phyloP scores from a whole-genome alignment of 2,113 vertebrate species.

The Pseudonaja textilis region DNA sequence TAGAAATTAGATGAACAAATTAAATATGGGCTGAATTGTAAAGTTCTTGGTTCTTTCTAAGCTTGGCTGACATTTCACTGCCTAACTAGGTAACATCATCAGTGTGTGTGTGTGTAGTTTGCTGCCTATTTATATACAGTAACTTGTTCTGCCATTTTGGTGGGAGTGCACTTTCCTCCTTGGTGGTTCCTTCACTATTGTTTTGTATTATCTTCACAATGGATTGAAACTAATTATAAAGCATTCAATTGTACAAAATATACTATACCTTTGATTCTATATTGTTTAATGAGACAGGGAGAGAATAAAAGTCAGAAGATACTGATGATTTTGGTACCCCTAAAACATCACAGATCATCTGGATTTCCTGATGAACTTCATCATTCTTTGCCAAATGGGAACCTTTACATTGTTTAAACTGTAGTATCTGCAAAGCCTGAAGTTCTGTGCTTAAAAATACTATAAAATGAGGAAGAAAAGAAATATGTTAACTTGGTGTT shows the following conservation, averaged over 20 bases:
- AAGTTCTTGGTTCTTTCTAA: background rate
- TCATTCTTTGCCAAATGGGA: conserved; percentile 62
- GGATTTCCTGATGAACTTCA: conserved; percentile 74
- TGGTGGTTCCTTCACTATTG: background rate
- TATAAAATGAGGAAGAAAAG: conserved; percentile 41
- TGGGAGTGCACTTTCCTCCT: background rate
- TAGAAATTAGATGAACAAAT: background rate
- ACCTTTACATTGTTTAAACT: conserved; percentile 66
- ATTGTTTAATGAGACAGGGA: conserved; percentile 66
- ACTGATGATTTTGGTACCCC: conserved; percentile 68
- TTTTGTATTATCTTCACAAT: background rate
- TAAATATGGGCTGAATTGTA: background rate
- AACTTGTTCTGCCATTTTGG: background rate
- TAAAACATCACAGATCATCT: conserved; percentile 76
- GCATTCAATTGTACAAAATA: background rate
- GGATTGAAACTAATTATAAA: background rate
- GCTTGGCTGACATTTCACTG: background rate
- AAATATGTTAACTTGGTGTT: background rate
- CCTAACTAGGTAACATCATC: background rate
- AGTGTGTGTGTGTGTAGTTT: background rate
- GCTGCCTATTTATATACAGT: background rate
- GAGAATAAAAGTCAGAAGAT: conserved; percentile 59
- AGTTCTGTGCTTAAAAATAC: conserved; percentile 95
- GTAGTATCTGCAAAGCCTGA: conserved; percentile 85
- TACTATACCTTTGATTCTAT: conserved; percentile 81